These are phyloP conservation scores for Cynoglossus semilaevis DNA, from an alignment of 2,113 vertebrate genomes.

Conservation along the genomic window DNA sequence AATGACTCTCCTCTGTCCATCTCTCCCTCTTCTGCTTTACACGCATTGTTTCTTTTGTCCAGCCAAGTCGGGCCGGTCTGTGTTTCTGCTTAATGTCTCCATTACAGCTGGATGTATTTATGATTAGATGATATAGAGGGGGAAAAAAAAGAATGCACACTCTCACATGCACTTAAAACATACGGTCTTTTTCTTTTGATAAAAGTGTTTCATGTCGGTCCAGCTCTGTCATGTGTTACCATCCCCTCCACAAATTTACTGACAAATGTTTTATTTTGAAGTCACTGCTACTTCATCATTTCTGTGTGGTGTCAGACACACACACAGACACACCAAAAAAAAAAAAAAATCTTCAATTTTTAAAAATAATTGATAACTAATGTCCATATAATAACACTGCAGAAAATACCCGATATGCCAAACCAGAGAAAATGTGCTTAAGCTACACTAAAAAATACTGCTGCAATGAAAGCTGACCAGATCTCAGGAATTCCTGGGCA, in stretches of 20 bases:
- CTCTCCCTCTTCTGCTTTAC: not conserved
- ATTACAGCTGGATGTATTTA: conserved; percentile 39
- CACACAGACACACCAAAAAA: conserved; percentile 12
- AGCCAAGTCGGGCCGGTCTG: conserved; percentile 10
- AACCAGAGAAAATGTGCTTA: conserved; percentile 7
- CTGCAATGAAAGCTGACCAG: not conserved
- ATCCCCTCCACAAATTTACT: not conserved
- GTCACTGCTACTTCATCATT: conserved; percentile 17
- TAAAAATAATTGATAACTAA: conserved; percentile 24
- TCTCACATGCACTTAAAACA: conserved; percentile 1
- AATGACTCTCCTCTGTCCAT: not conserved
- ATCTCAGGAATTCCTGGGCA: not conserved
- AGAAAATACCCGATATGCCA: conserved; percentile 21
- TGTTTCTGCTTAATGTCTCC: conserved; percentile 41
- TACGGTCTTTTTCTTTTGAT: conserved; percentile 8
- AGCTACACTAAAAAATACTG: not conserved
- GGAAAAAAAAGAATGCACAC: not conserved
- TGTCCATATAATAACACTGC: conserved; percentile 5
- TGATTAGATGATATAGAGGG: conserved; percentile 26
- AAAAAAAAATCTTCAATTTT: conserved; percentile 19
- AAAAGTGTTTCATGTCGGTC: conserved; percentile 26
- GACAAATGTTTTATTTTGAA: conserved; percentile 28
- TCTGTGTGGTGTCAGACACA: conserved; percentile 21
- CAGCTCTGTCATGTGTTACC: conserved; percentile 13
- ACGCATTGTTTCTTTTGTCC: conserved; percentile 8